Evolutionary conservation across 1,140 invertebrate genomes (phyloP).

Genomic region (Saccostrea echinata): DNA sequence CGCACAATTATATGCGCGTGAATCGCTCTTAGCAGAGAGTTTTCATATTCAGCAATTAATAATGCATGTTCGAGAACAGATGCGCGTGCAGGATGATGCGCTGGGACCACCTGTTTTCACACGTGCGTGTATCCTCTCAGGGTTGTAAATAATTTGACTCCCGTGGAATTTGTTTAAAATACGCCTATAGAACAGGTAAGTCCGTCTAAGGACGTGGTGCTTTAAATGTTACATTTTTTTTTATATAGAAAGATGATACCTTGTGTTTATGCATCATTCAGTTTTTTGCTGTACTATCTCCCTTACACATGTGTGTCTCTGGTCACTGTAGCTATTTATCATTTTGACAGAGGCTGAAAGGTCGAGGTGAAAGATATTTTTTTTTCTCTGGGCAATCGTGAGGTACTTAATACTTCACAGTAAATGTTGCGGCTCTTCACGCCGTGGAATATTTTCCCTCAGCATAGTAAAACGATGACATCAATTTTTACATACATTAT

Average conservation of each 20-base stretch:
- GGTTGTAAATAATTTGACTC: slow-evolving; percentile 2
- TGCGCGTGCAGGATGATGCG: slow-evolving; percentile 23
- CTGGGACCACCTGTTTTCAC: slow-evolving; percentile 17
- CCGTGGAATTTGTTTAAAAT: background rate
- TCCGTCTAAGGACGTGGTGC: background rate
- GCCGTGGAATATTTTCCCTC: background rate
- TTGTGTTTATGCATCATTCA: background rate
- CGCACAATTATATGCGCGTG: background rate
- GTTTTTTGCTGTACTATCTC: background rate
- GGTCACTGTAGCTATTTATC: background rate
- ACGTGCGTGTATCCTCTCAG: slow-evolving; percentile 12
- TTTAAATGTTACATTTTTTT: background rate
- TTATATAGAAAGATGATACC: background rate
- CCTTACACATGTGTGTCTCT: background rate
- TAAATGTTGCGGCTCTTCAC: background rate
- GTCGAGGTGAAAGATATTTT: background rate
- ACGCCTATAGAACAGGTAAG: background rate
- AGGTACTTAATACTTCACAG: too few species aligned
- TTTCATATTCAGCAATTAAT: slow-evolving; percentile 31
- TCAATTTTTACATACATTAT: background rate
- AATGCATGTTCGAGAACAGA: slow-evolving; percentile 24
- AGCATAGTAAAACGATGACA: background rate
- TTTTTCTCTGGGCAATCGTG: background rate
- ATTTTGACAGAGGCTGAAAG: background rate
- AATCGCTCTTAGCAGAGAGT: background rate